Percentiles rank a stretch among this genome's conserved stretches.
phyloP scores from a whole-genome alignment of 2,797 vertebrate genomes.

The Hydrolagus colliei region DNA sequence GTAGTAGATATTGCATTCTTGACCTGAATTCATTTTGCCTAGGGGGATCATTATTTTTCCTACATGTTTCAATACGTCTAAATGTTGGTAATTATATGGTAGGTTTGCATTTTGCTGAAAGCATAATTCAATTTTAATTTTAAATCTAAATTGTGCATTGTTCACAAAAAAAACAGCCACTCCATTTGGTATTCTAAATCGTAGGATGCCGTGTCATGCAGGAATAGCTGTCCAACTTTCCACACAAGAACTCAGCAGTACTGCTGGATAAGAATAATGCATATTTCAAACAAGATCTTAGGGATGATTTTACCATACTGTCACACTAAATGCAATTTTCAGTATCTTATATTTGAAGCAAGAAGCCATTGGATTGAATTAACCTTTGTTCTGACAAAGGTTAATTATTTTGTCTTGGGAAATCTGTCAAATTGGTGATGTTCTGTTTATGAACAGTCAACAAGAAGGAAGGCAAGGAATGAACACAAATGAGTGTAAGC shows the following conservation, averaged over 20 bases:
- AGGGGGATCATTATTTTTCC: neutral
- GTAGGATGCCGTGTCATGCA: neutral
- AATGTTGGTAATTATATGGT: slow-evolving; percentile 9
- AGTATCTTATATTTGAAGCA: neutral
- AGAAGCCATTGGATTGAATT: neutral
- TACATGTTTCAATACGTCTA: neutral
- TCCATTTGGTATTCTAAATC: neutral
- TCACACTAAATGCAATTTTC: neutral
- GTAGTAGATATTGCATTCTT: neutral
- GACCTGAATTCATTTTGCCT: slow-evolving; percentile 16
- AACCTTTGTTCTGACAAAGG: neutral
- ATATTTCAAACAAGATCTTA: neutral
- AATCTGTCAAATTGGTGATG: neutral
- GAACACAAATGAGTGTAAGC: no score
- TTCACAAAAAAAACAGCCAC: neutral
- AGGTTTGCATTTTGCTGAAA: neutral
- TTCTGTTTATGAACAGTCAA: neutral
- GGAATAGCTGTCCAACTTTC: slow-evolving; percentile 2
- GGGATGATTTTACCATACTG: no score
- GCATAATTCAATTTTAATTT: neutral
- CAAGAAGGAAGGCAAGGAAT: neutral
- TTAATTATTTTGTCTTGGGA: neutral
- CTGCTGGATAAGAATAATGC: neutral
- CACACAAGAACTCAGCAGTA: neutral
- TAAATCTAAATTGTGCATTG: slow-evolving; percentile 17